Base-by-base conservation (phyloP, 1,140 invertebrate genomes). In the Penaeus vannamei region DNA sequence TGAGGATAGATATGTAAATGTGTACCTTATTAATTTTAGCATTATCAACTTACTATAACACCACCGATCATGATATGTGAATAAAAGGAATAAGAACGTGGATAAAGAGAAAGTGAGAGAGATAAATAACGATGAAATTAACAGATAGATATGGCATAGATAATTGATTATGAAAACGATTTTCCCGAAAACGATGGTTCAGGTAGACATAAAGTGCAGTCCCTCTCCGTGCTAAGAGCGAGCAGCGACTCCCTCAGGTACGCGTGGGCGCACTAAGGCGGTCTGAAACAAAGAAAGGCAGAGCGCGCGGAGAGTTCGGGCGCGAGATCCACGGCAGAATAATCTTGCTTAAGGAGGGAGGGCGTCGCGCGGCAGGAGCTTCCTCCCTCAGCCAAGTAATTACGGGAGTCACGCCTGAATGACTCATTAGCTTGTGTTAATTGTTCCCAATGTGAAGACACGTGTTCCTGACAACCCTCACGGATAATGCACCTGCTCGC, bases 381-480 rank as follows among this genome's bases (percentile, higher is more conserved):
- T 53, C 4, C 29, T 32, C 77, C 77, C 61, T 86, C 77, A 32
- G 29, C 36, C 85, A 86, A 61, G 85, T 86, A 86, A 86, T 86
- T 86, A 86, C 42, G 61, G 80, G 85, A 64, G 29, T 59, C 61
- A 32, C 85, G 85, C 76, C 77, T 86, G 85, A 86, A 81, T 66
- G 76, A 86, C 77, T 81, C 77, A 86, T 86, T 86, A 86, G 85
- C 61, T 53, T 66, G 85, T 86, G 85, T 86, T 86, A 81, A 86
- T 86, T 86, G 85, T 86, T 86, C 85, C 69, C 85, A 81, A 81
- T 86, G 76, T 80, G 85, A 86, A 80, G 85, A 86, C 77, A 64
- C 46, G 17, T 86, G 76, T 59, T 12, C 42, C 69, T 86, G 85
- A 86, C 85, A 80, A 86, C 60, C 61, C 53, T 22, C 46, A n/a